Conservation (phyloP, 2,888 invertebrate species). For the Trachelus iudaicus region DNA sequence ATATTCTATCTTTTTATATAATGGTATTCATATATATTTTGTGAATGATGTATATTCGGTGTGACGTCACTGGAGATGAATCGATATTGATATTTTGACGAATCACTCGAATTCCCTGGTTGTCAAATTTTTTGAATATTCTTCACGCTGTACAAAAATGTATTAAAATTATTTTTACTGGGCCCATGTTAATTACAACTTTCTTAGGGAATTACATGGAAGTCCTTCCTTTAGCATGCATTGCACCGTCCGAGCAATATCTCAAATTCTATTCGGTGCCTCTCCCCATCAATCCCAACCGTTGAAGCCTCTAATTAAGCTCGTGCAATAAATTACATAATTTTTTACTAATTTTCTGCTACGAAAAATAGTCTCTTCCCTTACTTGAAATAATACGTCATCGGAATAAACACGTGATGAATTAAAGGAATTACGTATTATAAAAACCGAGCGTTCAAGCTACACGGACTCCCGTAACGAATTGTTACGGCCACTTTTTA, state of each 20-base stretch:
- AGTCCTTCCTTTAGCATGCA: background rate
- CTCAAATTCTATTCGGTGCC: background rate
- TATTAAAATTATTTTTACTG: background rate
- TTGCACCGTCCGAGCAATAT: background rate
- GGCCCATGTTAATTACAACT: background rate
- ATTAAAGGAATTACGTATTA: background rate
- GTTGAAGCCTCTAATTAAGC: slow-evolving; percentile 20
- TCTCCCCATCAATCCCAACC: background rate
- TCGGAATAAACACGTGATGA: slow-evolving; percentile 9
- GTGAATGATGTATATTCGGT: background rate
- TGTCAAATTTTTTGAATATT: background rate
- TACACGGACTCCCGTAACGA: background rate
- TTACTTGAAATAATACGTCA: slow-evolving; percentile 25
- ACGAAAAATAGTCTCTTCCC: background rate
- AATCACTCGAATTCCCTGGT: background rate
- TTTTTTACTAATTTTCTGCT: slow-evolving; percentile 18
- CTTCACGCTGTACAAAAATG: background rate
- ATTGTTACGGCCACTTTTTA: background rate
- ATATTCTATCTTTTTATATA: slow-evolving; percentile 10
- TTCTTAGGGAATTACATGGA: background rate
- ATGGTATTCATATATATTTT: too few relatives aligned
- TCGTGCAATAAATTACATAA: slow-evolving; percentile 22
- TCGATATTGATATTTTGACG: background rate
- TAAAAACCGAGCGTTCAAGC: background rate
- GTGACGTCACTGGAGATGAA: background rate